Evolutionary conservation across 2,888 invertebrate species (phyloP), one percentile per base, ranked within the genome.

Genomic region (Limnephilus rhombicus): DNA sequence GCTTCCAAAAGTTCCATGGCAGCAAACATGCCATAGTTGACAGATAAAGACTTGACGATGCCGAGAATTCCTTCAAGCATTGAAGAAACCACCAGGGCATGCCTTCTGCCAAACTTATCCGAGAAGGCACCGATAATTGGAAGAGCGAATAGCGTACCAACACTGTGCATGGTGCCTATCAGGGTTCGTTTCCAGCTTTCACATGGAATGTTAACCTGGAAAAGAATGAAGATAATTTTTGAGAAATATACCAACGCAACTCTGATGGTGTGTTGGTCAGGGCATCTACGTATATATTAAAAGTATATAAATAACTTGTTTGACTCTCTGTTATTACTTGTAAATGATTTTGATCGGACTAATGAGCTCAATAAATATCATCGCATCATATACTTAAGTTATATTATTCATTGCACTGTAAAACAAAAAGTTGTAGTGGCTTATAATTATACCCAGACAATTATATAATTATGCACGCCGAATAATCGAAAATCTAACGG

Each of bases 1-100:
- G 98, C 97, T 94, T 98, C 98, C 3, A 98, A 94, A 91, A 98
- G 97, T 95, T 98, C 98, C 45, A 98, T 96, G 0, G 96, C 94
- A 53, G 97, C 94, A 95, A 98, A 98, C 96, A 97, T 97, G 94
- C 96, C 95, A 94, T 98, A 98, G 93, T 96, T 97, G 91, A 97
- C 96, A 91, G 98, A 97, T 94, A 98, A 97, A 18, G 98, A 97
- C 91, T 98, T 96, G 31, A 97, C 95, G 80, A 98, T 95, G 3
- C 98, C 98, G 91, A 97, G 95, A 94, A 97, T 95, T 89, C 97
- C 97, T 41, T 97, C 97, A 94, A 97, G 95, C 94, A 97, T 96
- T 94, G 97, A 97, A 93, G 97, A 97, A 94, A 96, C 95, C 53
- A 97, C 96, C 94, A 97, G 96, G 13, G 97, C 96, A 85, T 96